These are phyloP conservation scores for Pluvianellus socialis DNA, from an alignment of 2,113 vertebrate species.

Conservation along the genomic window DNA sequence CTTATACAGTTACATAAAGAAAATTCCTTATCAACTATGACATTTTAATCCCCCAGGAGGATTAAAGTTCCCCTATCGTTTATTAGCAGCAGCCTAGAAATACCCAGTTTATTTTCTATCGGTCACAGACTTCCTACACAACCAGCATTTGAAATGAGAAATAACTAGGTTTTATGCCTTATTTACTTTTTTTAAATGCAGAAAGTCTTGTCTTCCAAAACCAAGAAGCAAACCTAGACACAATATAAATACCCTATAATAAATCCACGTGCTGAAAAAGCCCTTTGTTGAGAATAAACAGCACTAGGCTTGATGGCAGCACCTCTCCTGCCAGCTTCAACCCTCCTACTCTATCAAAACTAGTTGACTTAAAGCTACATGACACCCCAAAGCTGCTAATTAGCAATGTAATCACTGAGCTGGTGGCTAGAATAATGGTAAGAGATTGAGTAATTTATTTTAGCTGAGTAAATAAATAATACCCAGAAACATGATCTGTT, in stretches of 20 bases:
- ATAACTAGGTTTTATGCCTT: background rate
- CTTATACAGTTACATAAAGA: background rate
- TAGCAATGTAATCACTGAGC: background rate
- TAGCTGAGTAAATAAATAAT: background rate
- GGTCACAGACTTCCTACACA: background rate
- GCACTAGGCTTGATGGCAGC: too few relatives aligned
- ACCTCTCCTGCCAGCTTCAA: background rate
- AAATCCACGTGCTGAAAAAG: background rate
- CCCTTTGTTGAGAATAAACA: background rate
- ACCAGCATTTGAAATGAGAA: background rate
- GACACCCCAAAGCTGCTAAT: background rate
- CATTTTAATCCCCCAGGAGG: background rate
- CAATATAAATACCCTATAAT: too few relatives aligned
- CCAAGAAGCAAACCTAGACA: background rate
- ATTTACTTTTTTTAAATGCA: background rate
- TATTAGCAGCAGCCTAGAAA: background rate
- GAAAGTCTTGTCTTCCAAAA: background rate
- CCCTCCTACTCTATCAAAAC: background rate
- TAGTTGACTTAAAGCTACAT: background rate
- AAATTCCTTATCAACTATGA: background rate
- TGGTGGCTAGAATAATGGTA: background rate
- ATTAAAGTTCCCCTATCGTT: background rate
- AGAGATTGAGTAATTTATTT: background rate
- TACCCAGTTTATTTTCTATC: background rate
- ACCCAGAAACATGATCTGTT: background rate